Evolutionary conservation across 2,888 invertebrate species (phyloP).

Genomic region (Hirtodrosophila cameraria): DNA sequence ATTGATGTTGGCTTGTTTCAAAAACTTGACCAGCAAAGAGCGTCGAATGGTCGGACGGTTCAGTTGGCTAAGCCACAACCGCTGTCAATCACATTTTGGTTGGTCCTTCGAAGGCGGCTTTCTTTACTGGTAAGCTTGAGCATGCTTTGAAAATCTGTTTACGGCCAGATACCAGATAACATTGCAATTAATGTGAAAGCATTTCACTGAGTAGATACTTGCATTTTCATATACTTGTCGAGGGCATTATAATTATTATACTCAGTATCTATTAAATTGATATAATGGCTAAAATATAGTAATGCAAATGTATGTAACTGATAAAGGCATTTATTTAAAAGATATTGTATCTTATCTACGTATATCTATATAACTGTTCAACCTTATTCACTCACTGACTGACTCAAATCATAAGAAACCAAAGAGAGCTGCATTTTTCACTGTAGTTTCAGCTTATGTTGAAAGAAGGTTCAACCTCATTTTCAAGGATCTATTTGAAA

Average conservation of each 20-base stretch:
- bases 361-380: no score
- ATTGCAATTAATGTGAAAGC: conserved; percentile 80
- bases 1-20: conserved; percentile 60
- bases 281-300: no score
- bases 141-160: conserved; percentile 56
- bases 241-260: not conserved
- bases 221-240: conserved; percentile 5
- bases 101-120: conserved; percentile 34
- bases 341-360: no score
- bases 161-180: conserved; percentile 56
- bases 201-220: conserved; percentile 61
- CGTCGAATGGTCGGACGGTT: conserved; percentile 21
- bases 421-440: no score
- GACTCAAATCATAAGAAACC: no score
- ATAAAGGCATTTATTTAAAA: no score
- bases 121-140: conserved; percentile 28
- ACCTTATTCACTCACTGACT: no score
- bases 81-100: conserved; percentile 63
- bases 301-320: no score
- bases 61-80: conserved; percentile 57
- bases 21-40: conserved; percentile 20
- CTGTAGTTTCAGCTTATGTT: no score
- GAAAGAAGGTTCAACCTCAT: no score
- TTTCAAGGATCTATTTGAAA: no score
- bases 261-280: no score